These are phyloP conservation scores for Ormyrus nitidulus DNA, from an alignment of 2,888 invertebrate species.

Conservation along the genomic window DNA sequence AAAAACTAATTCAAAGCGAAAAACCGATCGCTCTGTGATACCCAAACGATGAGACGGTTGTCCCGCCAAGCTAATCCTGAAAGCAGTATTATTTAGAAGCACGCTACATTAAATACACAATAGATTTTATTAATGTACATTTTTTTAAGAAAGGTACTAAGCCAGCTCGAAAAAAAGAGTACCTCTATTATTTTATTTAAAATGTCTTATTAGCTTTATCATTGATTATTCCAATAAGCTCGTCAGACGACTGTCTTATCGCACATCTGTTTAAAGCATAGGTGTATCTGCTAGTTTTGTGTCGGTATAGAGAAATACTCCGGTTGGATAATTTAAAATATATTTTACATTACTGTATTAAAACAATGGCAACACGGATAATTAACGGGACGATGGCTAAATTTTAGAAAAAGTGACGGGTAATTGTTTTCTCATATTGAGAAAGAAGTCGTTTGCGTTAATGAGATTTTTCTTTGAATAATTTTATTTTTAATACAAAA, in stretches of 20 bases:
- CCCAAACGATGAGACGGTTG: constrained; percentile 48
- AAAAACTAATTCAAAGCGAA: constrained; percentile 49
- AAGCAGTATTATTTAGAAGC: constrained; percentile 34
- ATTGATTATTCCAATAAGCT: neutral
- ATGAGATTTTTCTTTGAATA: constrained; percentile 53
- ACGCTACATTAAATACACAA: constrained; percentile 3
- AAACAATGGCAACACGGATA: constrained; percentile 30
- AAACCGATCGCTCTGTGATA: constrained; percentile 66
- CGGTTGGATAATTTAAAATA: constrained; percentile 56
- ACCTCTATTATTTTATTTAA: too few relatives aligned
- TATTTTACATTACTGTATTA: constrained; percentile 41
- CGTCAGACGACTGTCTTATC: constrained; percentile 63
- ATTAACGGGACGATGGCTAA: constrained; percentile 45
- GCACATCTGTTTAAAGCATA: constrained; percentile 50
- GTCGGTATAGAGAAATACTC: constrained; percentile 57
- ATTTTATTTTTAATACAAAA: constrained; percentile 46
- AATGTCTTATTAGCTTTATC: too few relatives aligned
- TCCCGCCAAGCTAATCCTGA: constrained; percentile 20
- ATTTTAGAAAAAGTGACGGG: constrained; percentile 47
- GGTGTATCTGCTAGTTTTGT: constrained; percentile 47
- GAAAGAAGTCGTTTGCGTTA: constrained; percentile 48
- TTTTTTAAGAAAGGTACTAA: too few relatives aligned
- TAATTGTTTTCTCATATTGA: constrained; percentile 58
- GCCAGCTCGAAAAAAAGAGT: neutral
- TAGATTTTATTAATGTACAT: constrained; percentile 7